Conservation (phyloP, 2,888 invertebrate species). For the Graphium colonna region DNA sequence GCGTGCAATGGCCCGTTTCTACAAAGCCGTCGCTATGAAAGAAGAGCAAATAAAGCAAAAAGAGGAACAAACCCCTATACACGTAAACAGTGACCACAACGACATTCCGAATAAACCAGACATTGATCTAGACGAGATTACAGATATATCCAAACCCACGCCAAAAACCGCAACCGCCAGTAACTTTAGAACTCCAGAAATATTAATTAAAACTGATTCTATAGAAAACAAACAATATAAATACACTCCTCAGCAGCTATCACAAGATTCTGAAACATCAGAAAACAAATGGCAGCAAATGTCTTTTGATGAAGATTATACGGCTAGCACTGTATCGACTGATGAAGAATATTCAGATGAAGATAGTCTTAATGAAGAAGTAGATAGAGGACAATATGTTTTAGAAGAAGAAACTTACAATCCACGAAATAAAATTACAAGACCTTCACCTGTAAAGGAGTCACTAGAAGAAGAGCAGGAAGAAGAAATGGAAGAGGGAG, state of each 20-base stretch:
- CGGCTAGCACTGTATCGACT: slow-evolving; percentile 81
- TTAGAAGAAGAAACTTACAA: slow-evolving; percentile 84
- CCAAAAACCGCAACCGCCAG: slow-evolving; percentile 25
- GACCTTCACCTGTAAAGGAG: slow-evolving; percentile 46
- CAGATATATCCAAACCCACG: slow-evolving; percentile 20
- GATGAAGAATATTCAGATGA: slow-evolving; percentile 68
- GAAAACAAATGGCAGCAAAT: slow-evolving; percentile 70
- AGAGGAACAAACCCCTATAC: slow-evolving; percentile 39
- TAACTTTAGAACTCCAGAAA: slow-evolving; percentile 43
- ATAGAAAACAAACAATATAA: slow-evolving; percentile 43
- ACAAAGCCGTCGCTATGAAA: slow-evolving; percentile 87
- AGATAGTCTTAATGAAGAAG: slow-evolving; percentile 56
- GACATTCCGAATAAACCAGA: slow-evolving; percentile 59
- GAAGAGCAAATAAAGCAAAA: slow-evolving; percentile 79
- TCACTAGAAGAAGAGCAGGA: slow-evolving; percentile 58
- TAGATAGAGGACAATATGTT: slow-evolving; percentile 48
- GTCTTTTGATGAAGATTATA: slow-evolving; percentile 81
- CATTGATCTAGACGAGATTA: slow-evolving; percentile 30
- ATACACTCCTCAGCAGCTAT: slow-evolving; percentile 44
- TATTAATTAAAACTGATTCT: slow-evolving; percentile 57
- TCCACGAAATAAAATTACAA: slow-evolving; percentile 77
- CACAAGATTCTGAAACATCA: slow-evolving; percentile 50
- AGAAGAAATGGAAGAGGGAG: slow-evolving; percentile 41
- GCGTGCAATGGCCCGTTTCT: slow-evolving; percentile 89
- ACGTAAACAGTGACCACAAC: slow-evolving; percentile 35